Percentiles rank a stretch among this genome's conserved stretches.
These are phyloP conservation scores for Syrrhaptes paradoxus DNA, from an alignment of 2,113 vertebrate genomes.

Conservation along the genomic window DNA sequence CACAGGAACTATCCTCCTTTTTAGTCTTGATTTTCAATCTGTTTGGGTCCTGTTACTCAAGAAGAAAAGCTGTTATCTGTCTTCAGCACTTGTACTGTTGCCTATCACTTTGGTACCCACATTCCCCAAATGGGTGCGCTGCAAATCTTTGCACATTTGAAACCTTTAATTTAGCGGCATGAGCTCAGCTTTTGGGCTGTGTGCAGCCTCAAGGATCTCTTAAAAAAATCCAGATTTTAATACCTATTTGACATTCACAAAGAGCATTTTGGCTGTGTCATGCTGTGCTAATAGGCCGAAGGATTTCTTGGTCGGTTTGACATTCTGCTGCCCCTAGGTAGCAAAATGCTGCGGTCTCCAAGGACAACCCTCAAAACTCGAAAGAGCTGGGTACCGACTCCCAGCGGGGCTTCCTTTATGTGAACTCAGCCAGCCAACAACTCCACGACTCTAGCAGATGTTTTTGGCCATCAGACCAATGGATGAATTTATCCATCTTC, in stretches of 20 bases:
- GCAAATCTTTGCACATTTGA: not conserved
- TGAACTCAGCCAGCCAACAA: conserved; percentile 70
- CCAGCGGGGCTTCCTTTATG: conserved; percentile 46
- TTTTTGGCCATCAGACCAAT: conserved; percentile 66
- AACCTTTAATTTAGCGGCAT: conserved; percentile 9
- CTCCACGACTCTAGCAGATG: conserved; percentile 70
- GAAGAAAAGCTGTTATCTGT: not conserved
- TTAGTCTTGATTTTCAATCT: not conserved
- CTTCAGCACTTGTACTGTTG: not conserved
- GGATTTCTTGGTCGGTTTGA: not conserved
- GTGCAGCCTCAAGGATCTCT: not conserved
- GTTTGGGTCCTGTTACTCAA: not conserved
- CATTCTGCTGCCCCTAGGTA: conserved; percentile 55
- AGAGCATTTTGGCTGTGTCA: not conserved
- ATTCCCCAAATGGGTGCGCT: not conserved
- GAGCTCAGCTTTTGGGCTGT: conserved; percentile 1
- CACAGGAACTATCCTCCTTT: not conserved
- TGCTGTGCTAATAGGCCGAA: not conserved
- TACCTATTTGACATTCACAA: not conserved
- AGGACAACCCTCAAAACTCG: conserved; percentile 57
- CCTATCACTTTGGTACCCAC: not conserved
- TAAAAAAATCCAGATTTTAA: not conserved
- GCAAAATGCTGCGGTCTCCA: not conserved
- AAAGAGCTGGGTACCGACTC: conserved; percentile 18
- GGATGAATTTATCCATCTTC: conserved; percentile 63